Evolutionary conservation across 2,797 vertebrate genomes (phyloP).

Genomic region (Anisognathus igniventris): DNA sequence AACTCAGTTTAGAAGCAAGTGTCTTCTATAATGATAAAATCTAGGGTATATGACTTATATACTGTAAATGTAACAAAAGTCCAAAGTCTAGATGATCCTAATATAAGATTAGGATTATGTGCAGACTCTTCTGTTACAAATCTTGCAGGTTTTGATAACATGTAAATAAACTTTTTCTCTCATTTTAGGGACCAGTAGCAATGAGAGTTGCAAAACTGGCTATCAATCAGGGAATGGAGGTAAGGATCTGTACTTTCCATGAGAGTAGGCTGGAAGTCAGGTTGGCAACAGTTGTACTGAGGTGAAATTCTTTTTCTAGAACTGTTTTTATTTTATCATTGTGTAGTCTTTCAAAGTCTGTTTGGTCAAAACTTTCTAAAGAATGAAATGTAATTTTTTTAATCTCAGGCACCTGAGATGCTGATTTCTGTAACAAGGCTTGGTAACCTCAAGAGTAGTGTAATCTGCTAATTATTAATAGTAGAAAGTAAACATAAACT

Average conservation of each 20-base stretch:
- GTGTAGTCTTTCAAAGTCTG: background rate
- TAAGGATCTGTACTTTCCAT: slow-evolving; percentile 64
- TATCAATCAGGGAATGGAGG: slow-evolving; percentile 96
- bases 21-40: background rate
- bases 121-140: background rate
- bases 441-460: background rate
- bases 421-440: background rate
- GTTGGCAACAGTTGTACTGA: background rate
- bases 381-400: background rate
- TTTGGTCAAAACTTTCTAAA: background rate
- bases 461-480: background rate
- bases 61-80: background rate
- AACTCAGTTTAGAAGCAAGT: background rate
- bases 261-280: background rate
- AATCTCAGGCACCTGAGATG: background rate
- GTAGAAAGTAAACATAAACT: background rate
- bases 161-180: background rate
- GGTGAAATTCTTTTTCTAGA: background rate
- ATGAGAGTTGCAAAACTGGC: slow-evolving; percentile 96
- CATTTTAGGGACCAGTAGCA: slow-evolving; percentile 90
- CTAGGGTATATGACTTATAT: background rate
- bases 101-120: background rate
- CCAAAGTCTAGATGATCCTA: background rate
- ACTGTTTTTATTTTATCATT: background rate
- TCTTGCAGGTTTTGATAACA: background rate